Conservation (phyloP, 1,140 invertebrate genomes). For the Apis dorsata region DNA sequence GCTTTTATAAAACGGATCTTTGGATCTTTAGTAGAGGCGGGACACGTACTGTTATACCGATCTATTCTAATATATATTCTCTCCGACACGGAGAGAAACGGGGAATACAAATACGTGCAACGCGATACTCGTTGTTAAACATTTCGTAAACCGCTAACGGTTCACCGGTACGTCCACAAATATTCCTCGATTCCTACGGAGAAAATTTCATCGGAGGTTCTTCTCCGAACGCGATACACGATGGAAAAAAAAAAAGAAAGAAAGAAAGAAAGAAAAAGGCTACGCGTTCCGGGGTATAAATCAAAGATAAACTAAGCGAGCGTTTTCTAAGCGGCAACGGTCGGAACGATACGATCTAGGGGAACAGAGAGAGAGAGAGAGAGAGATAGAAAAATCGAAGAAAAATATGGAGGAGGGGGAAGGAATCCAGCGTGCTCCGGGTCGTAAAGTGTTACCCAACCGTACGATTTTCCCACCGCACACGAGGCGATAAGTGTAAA, state of each 20-base stretch:
- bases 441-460: slow-evolving; percentile 30
- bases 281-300: slow-evolving; percentile 21
- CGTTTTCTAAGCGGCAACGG: neutral
- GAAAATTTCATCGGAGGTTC: neutral
- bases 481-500: slow-evolving; percentile 47
- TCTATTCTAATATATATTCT: too few relatives aligned
- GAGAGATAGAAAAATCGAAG: slow-evolving; percentile 9
- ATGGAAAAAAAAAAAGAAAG: too few relatives aligned
- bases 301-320: slow-evolving; percentile 13
- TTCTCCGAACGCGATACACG: neutral
- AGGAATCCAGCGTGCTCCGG: slow-evolving; percentile 16
- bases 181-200: neutral
- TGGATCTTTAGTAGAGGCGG: neutral
- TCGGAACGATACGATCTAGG: slow-evolving; percentile 19
- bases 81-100: neutral
- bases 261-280: neutral
- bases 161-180: neutral
- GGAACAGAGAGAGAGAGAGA: neutral
- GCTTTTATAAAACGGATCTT: neutral
- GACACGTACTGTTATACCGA: neutral
- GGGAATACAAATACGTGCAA: neutral
- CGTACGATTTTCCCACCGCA: slow-evolving; percentile 13
- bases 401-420: neutral
- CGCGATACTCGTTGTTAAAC: slow-evolving; percentile 3
- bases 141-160: slow-evolving; percentile 26